A percentile compares a stretch with the other conserved stretches of the same genome.
Evolutionary conservation across 1,140 invertebrate species (phyloP).

Genomic region (Globodera rostochiensis): DNA sequence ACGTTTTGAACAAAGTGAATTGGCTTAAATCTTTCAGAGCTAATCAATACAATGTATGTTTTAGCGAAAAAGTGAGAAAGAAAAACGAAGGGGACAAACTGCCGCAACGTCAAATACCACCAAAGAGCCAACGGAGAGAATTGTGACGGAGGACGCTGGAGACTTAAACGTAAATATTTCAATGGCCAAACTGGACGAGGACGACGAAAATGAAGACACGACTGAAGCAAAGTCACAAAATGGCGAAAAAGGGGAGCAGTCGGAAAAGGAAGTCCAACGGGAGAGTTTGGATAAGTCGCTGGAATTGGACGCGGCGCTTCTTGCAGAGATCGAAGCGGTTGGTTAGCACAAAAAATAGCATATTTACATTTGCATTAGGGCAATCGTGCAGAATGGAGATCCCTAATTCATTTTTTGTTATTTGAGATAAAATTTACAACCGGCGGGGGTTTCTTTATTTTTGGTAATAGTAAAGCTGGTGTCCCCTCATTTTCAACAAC

Average conservation of each 20-base stretch:
- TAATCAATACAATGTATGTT: conserved; percentile 12
- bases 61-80: conserved; percentile 40
- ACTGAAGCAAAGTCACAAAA: conserved; percentile 24
- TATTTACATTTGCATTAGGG: no score
- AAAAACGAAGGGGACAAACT: not conserved
- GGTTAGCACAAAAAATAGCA: no score
- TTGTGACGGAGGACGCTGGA: conserved; percentile 19
- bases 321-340: conserved; percentile 25
- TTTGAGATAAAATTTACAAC: no score
- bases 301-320: conserved; percentile 24
- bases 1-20: conserved; percentile 45
- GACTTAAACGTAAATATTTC: conserved; percentile 5
- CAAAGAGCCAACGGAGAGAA: not conserved
- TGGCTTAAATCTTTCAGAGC: not conserved
- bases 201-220: conserved; percentile 31
- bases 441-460: no score
- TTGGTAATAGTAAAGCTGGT: no score
- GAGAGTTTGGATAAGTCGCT: not conserved
- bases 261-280: not conserved
- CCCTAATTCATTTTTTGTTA: no score
- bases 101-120: conserved; percentile 10
- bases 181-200: conserved; percentile 17
- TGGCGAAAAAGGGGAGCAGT: conserved; percentile 13
- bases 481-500: no score
- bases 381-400: no score